Evolutionary conservation across 2,888 invertebrate species (phyloP).

Genomic region (Drosophila pegasa): DNA sequence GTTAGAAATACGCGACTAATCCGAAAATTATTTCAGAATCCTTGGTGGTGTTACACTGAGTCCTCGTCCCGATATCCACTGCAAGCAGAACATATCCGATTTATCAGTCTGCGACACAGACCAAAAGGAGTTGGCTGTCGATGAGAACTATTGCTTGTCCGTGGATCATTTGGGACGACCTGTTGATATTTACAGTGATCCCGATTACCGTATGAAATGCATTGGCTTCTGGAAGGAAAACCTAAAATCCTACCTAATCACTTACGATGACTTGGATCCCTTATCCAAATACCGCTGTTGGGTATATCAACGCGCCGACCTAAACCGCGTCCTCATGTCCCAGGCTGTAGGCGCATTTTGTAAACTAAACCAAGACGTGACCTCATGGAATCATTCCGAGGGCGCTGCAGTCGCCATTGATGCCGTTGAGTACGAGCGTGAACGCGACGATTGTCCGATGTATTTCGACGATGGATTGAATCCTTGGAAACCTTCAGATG

Average conservation of each 20-base stretch:
- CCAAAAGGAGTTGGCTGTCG: constrained; percentile 96
- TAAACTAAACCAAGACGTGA: constrained; percentile 94
- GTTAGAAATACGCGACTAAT: not conserved
- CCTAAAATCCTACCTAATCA: constrained; percentile 97
- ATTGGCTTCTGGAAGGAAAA: constrained; percentile 99
- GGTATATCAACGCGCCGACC: constrained; percentile 98
- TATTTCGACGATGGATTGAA: constrained; percentile 97
- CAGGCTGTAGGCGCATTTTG: constrained; percentile 96
- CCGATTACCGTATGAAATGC: constrained; percentile 98
- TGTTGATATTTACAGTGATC: constrained; percentile 97
- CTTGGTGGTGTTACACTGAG: constrained; percentile 97
- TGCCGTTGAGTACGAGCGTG: constrained; percentile 96
- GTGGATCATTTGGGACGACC: constrained; percentile 98
- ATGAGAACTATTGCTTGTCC: constrained; percentile 98
- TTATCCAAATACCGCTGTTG: constrained; percentile 98
- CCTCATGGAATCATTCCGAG: constrained; percentile 94
- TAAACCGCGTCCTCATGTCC: constrained; percentile 93
- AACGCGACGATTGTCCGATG: constrained; percentile 98
- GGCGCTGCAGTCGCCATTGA: constrained; percentile 97
- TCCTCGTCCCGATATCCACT: constrained; percentile 96
- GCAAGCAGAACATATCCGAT: constrained; percentile 97
- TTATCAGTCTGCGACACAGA: constrained; percentile 98
- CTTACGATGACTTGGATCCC: constrained; percentile 97
- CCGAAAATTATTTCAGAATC: constrained; percentile 87
- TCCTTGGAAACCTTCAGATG: constrained; percentile 92